Evolutionary conservation across 2,888 invertebrate species (phyloP), one percentile per base, ranked within the genome.

Genomic region (Drosophila sordidula): DNA sequence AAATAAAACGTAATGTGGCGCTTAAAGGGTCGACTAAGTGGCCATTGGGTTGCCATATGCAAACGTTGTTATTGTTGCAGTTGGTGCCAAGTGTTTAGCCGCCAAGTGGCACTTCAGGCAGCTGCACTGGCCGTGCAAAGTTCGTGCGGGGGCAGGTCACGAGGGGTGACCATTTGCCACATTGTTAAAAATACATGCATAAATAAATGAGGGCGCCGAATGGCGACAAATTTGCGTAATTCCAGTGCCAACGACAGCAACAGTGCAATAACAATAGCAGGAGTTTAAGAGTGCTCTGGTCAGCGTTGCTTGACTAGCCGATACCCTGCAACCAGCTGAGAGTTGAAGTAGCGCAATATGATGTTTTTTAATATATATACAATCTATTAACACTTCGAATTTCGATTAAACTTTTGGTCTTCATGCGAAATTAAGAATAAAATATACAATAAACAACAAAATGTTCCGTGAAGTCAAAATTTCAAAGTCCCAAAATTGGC

Each of bases 161-260:
- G 1, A 18, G 18, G 18, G 59, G 42, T 25, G 52, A 45, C 55
- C 78, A 66, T 61, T 78, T 72, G 78, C 69, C 71, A 72, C 72
- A 77, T 77, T 79, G 86, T 79, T 82, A 68, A 72, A 81, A 82
- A 57, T 61, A 73, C 70, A 64, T 61, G 51, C 55, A 66, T 55
- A 65, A 55, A 70, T 73, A 69, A 73, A 65, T 65, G 65, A 52
- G 70, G 44, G 26, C 49, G 26, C 16, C 49, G 12, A 62, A 51
- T 51, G 63, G 47, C 70, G 29, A 49, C 52, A 67, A 71, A 62
- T 70, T 75, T 59, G 41, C 41, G 49, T 47, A 56, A 59, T 69
- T 73, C 46, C 61, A 45, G 45, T 73, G 56, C 50, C 55, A 52
- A 26, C 32, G 47, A 39, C 32, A 16, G 34, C 22, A 46, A 12